Evolutionary conservation across 2,113 vertebrate species (phyloP).

Genomic region (Salvator merianae): DNA sequence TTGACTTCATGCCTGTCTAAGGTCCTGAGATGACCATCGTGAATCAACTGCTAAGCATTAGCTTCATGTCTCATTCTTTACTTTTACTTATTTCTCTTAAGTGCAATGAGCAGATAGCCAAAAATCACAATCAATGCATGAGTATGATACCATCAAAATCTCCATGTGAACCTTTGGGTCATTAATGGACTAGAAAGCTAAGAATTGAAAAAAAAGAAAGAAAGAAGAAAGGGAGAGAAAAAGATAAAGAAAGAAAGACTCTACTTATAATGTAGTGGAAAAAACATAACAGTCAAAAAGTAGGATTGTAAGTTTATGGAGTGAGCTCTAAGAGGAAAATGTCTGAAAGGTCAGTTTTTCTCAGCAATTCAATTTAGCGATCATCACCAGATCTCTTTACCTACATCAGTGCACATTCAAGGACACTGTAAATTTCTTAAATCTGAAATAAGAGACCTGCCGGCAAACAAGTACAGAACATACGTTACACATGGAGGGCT

Average conservation of each 20-base stretch:
- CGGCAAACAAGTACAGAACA: neutral
- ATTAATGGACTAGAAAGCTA: neutral
- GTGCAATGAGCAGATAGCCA: neutral
- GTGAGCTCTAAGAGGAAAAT: too few relatives aligned
- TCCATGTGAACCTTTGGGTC: neutral
- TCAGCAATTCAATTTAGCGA: too few relatives aligned
- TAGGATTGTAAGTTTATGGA: neutral
- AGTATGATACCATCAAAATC: neutral
- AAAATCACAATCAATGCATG: neutral
- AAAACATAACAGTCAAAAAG: neutral
- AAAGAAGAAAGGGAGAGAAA: too few relatives aligned
- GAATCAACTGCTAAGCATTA: neutral
- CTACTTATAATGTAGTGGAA: too few relatives aligned
- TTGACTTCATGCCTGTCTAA: neutral
- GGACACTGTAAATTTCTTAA: neutral
- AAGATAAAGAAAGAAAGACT: too few relatives aligned
- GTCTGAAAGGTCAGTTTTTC: neutral
- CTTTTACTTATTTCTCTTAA: neutral
- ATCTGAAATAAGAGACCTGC: neutral
- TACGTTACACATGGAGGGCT: neutral
- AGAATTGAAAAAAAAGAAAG: too few relatives aligned
- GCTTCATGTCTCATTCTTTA: neutral
- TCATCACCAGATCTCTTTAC: neutral
- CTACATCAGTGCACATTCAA: neutral
- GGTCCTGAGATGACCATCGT: neutral